Evolutionary conservation across 2,113 vertebrate genomes (phyloP).

Genomic region (Orycteropus afer): DNA sequence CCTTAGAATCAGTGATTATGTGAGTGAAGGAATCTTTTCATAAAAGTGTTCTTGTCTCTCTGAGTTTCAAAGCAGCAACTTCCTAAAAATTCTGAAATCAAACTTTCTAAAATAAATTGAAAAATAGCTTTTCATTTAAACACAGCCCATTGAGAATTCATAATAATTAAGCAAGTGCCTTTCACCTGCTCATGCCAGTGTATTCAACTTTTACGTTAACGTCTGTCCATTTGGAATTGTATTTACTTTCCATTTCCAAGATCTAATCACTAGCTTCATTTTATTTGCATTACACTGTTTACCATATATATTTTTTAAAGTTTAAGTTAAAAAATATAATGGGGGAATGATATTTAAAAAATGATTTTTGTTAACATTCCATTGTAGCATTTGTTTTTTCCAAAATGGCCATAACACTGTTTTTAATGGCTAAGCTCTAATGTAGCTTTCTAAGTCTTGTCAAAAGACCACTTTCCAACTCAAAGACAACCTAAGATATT

Average conservation of each 20-base stretch:
- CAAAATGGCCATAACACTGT: background rate
- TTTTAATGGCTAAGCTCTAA: background rate
- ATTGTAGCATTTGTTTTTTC: background rate
- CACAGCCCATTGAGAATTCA: slow-evolving; percentile 62
- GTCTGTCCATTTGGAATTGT: slow-evolving; percentile 42
- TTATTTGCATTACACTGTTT: slow-evolving; percentile 34
- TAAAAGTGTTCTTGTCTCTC: background rate
- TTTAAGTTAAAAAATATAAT: slow-evolving; percentile 31
- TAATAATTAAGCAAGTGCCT: slow-evolving; percentile 63
- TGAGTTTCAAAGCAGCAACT: slow-evolving; percentile 2
- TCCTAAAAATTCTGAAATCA: slow-evolving; percentile 42
- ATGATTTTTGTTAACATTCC: background rate
- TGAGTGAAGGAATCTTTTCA: background rate
- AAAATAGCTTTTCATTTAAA: slow-evolving; percentile 71
- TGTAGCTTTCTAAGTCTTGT: slow-evolving; percentile 24
- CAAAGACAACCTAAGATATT: background rate
- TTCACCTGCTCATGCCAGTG: slow-evolving; percentile 20
- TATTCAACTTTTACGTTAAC: slow-evolving; percentile 72
- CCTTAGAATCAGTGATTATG: background rate
- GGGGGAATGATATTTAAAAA: background rate
- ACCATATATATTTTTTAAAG: background rate
- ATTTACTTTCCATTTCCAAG: slow-evolving; percentile 58
- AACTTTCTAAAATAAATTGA: slow-evolving; percentile 63
- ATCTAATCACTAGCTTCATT: slow-evolving; percentile 20
- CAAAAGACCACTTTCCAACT: background rate